These are phyloP conservation scores for Blera fallax DNA, from an alignment of 2,888 invertebrate species.

Conservation along the genomic window DNA sequence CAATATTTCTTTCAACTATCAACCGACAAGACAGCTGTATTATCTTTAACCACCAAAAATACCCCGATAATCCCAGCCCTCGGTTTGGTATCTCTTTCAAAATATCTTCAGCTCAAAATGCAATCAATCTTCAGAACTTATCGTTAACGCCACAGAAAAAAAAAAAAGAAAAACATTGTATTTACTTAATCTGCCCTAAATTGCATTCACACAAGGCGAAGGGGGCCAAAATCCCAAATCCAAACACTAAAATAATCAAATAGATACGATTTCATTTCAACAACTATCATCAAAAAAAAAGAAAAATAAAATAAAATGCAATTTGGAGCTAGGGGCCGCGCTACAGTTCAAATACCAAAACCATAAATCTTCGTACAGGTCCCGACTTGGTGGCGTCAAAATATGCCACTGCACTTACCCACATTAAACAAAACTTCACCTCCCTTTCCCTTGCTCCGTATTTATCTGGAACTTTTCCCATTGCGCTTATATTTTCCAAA, in stretches of 20 bases:
- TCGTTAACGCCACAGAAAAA: slow-evolving; percentile 70
- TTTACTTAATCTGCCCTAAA: slow-evolving; percentile 61
- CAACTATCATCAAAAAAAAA: slow-evolving; percentile 12
- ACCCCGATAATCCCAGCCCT: slow-evolving; percentile 21
- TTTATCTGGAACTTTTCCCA: slow-evolving; percentile 26
- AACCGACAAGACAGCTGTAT: slow-evolving; percentile 22
- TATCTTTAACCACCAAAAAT: background rate
- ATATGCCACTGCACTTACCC: slow-evolving; percentile 68
- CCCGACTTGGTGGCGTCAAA: slow-evolving; percentile 71
- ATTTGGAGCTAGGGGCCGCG: slow-evolving; percentile 13
- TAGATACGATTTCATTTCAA: slow-evolving; percentile 55
- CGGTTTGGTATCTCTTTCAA: slow-evolving; percentile 6
- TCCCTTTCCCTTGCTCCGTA: background rate
- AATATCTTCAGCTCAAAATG: slow-evolving; percentile 46
- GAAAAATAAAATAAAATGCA: slow-evolving; percentile 24
- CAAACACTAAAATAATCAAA: slow-evolving; percentile 44
- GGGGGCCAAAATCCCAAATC: background rate
- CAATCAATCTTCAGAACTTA: slow-evolving; percentile 60
- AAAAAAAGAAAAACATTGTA: slow-evolving; percentile 42
- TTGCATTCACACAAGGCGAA: slow-evolving; percentile 14
- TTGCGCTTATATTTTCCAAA: background rate
- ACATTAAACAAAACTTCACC: slow-evolving; percentile 62
- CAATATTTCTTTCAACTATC: background rate
- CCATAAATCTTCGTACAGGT: slow-evolving; percentile 66
- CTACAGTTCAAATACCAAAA: slow-evolving; percentile 36